A percentile compares a stretch with the other conserved stretches of the same genome.
Evolutionary conservation across 1,140 invertebrate species (phyloP).

Genomic region (Drosophila lacertosa): DNA sequence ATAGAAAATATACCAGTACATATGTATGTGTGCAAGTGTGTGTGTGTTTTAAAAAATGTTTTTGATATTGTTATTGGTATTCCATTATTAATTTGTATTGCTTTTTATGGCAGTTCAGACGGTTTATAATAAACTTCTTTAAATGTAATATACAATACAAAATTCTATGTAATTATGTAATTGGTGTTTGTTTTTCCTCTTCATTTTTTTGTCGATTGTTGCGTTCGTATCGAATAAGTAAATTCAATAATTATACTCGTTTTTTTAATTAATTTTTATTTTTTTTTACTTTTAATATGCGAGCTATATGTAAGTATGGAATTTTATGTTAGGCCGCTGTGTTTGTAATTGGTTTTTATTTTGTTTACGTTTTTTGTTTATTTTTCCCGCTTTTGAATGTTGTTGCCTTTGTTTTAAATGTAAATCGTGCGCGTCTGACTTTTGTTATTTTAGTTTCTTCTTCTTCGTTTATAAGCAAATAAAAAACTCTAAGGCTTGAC

Average conservation of each 20-base stretch:
- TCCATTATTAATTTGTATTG: slow-evolving; percentile 60
- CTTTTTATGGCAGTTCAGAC: slow-evolving; percentile 80
- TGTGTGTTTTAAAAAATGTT: slow-evolving; percentile 19
- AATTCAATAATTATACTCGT: slow-evolving; percentile 26
- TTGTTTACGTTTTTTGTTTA: neutral
- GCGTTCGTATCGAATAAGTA: slow-evolving; percentile 28
- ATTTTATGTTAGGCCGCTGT: slow-evolving; percentile 1
- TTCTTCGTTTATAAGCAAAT: neutral
- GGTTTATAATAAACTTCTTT: slow-evolving; percentile 49
- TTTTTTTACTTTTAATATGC: slow-evolving; percentile 28
- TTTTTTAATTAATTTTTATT: slow-evolving; percentile 18
- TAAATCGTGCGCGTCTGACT: neutral
- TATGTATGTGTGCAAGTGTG: slow-evolving; percentile 16
- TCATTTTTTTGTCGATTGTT: slow-evolving; percentile 19
- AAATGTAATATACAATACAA: slow-evolving; percentile 37
- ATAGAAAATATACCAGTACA: slow-evolving; percentile 18
- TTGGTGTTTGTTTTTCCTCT: slow-evolving; percentile 27
- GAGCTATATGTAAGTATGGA: slow-evolving; percentile 6
- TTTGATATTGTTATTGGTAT: slow-evolving; percentile 35
- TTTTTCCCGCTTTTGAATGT: no score
- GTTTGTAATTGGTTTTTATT: neutral
- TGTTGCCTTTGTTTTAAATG: neutral
- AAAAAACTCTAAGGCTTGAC: neutral
- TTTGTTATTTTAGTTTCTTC: slow-evolving; percentile 27
- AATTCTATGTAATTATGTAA: slow-evolving; percentile 29